Base-by-base conservation (phyloP, 2,888 invertebrate genomes). In the Aphrophora alni region DNA sequence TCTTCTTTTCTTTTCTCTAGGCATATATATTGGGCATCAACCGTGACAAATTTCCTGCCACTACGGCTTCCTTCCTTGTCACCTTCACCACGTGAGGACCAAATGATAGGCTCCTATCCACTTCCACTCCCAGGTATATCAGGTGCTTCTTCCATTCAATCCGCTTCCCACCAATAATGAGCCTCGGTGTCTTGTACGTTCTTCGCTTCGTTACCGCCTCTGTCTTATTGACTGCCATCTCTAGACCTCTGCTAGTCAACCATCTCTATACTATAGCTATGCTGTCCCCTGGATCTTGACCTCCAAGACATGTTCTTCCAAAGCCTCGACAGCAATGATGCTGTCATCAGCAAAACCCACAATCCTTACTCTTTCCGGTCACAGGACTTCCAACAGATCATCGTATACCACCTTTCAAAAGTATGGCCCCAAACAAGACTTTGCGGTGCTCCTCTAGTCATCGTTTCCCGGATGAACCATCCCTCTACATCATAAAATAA, bases 181-280 rank as follows among this genome's bases (percentile, higher is more conserved):
- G 17, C 21, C 33, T 33, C 27, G 73, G 73, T 17, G 21, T 33
- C 17, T 14, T 73, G 38, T 33, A 73, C 33, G 27, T n/a, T 14
- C 73, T 73, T 73, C 38, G 1, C 33, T 73, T 38, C 17, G 73
- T 73, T n/a, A 73, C 73, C 21, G 33, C 73, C 12, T 73, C 73
- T 5, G 73, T 73, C 33, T 73, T 73, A 14, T 73, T 38, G 17
- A 73, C 73, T 27, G 73, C 73, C 73, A 73, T 73, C 33, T 73
- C 17, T 28, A 73, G 73, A 8, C 73, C 33, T 73, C 73, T 73
- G 28, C 38, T 73, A 21, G 28, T 38, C 73, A 27, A 21, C 33
- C 33, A 73, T 28, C 73, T 28, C n/a, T 73, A 3, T n/a, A 73
- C 21, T 38, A 5, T 28, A 28, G 73, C 17, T 4, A 73, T 28